These are phyloP conservation scores for Microdon myrmicae DNA, from an alignment of 2,888 invertebrate genomes.

Conservation along the genomic window DNA sequence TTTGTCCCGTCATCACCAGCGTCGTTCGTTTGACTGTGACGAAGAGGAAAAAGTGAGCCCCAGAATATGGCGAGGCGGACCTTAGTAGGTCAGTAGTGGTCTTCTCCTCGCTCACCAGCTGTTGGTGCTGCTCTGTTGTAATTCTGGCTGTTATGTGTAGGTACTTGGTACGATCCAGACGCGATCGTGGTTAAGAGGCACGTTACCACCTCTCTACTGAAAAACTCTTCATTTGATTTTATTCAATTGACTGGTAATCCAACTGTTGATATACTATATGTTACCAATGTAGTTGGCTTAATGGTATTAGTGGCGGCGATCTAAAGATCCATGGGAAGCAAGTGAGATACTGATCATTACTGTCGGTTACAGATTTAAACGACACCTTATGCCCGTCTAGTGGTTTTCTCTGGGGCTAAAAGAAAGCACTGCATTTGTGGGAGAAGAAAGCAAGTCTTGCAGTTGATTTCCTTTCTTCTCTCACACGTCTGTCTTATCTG, in stretches of 20 bases:
- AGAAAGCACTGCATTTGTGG: slow-evolving; percentile 25
- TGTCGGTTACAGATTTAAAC: no score
- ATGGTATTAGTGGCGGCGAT: slow-evolving; percentile 25
- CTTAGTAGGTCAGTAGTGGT: slow-evolving; percentile 66
- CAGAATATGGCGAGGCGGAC: slow-evolving; percentile 44
- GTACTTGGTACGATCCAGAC: slow-evolving; percentile 27
- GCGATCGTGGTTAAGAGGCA: slow-evolving; percentile 38
- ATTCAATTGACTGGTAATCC: slow-evolving; percentile 35
- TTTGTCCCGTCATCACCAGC: slow-evolving; percentile 57
- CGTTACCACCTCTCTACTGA: slow-evolving; percentile 41
- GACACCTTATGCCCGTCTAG: no score
- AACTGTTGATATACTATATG: slow-evolving; percentile 10
- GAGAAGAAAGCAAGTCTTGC: slow-evolving; percentile 46
- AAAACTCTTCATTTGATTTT: slow-evolving; percentile 44
- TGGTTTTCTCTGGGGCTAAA: no score
- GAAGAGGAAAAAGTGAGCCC: slow-evolving; percentile 57
- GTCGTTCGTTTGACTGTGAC: slow-evolving; percentile 56
- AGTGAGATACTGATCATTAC: slow-evolving; percentile 44
- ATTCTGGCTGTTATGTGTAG: slow-evolving; percentile 46
- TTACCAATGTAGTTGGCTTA: slow-evolving; percentile 10
- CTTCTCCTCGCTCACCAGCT: slow-evolving; percentile 50
- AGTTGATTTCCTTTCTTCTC: slow-evolving; percentile 34
- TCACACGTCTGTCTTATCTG: slow-evolving; percentile 7
- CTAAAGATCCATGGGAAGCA: slow-evolving; percentile 22
- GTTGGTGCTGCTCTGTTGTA: slow-evolving; percentile 51